A percentile compares a stretch with the other conserved stretches of the same genome.
These are phyloP conservation scores for Cephalopholis sonnerati DNA, from an alignment of 2,113 vertebrate species.

Conservation along the genomic window DNA sequence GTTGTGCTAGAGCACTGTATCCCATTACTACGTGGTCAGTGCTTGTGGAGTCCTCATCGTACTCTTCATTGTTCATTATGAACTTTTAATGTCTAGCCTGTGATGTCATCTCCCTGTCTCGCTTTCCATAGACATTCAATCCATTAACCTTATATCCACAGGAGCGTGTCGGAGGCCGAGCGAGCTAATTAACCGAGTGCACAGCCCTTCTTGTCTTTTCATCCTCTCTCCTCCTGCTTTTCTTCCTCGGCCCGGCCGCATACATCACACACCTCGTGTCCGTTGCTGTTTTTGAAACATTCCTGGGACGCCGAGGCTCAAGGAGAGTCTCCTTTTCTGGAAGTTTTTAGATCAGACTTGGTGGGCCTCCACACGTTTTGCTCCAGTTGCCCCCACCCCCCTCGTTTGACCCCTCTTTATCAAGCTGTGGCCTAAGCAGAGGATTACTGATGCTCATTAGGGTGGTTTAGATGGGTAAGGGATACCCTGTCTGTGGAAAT, in stretches of 20 bases:
- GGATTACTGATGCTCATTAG: constrained; percentile 64
- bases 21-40: not conserved
- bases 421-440: constrained; percentile 58
- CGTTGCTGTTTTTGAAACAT: constrained; percentile 61
- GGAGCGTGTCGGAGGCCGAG: constrained; percentile 21
- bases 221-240: constrained; percentile 1
- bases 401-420: not conserved
- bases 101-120: not conserved
- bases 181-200: constrained; percentile 43
- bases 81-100: not conserved
- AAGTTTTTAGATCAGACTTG: constrained; percentile 66
- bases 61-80: constrained; percentile 15
- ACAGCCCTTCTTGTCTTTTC: constrained; percentile 7
- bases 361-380: constrained; percentile 46
- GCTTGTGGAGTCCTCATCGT: not conserved
- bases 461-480: constrained; percentile 23
- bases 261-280: constrained; percentile 50
- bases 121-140: not conserved
- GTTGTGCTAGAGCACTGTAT: not conserved
- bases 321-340: constrained; percentile 81
- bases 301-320: constrained; percentile 54
- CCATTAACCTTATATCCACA: constrained; percentile 40
- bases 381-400: constrained; percentile 38
- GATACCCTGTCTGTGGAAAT: constrained; percentile 16
- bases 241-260: not conserved